Conservation (phyloP, 2,888 invertebrate genomes). For the Apeira syringaria region DNA sequence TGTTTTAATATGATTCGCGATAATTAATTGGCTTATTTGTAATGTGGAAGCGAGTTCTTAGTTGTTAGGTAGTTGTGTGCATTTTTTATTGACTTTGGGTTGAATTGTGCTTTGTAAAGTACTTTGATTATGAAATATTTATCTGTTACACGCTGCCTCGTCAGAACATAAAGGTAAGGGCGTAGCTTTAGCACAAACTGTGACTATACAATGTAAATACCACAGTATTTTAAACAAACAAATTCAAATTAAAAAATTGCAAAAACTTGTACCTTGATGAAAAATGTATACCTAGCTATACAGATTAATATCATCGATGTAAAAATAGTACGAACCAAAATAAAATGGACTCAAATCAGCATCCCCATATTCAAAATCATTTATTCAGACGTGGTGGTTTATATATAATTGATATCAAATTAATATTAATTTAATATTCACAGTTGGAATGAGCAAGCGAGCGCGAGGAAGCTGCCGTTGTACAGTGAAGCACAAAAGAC, state of each 20-base stretch:
- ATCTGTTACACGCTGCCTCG: slow-evolving; percentile 80
- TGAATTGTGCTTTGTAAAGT: slow-evolving; percentile 31
- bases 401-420: too few relatives aligned
- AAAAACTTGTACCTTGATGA: too few relatives aligned
- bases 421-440: slow-evolving; percentile 12
- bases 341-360: too few relatives aligned
- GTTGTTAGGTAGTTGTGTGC: slow-evolving; percentile 42
- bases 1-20: slow-evolving; percentile 33
- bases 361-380: too few relatives aligned
- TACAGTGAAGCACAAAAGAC: slow-evolving; percentile 82
- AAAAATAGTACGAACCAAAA: too few relatives aligned
- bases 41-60: slow-evolving; percentile 29
- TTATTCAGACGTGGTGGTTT: too few relatives aligned
- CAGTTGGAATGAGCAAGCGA: slow-evolving; percentile 83
- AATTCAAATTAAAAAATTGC: too few relatives aligned
- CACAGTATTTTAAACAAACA: too few relatives aligned
- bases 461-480: slow-evolving; percentile 77
- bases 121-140: slow-evolving; percentile 71
- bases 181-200: slow-evolving; percentile 18
- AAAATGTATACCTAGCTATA: too few relatives aligned
- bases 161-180: slow-evolving; percentile 80
- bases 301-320: too few relatives aligned
- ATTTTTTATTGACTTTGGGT: slow-evolving; percentile 18
- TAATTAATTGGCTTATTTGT: slow-evolving; percentile 40
- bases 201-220: slow-evolving; percentile 9